Evolutionary conservation across 2,797 vertebrate genomes (phyloP).

Genomic region (Lophius americanus): DNA sequence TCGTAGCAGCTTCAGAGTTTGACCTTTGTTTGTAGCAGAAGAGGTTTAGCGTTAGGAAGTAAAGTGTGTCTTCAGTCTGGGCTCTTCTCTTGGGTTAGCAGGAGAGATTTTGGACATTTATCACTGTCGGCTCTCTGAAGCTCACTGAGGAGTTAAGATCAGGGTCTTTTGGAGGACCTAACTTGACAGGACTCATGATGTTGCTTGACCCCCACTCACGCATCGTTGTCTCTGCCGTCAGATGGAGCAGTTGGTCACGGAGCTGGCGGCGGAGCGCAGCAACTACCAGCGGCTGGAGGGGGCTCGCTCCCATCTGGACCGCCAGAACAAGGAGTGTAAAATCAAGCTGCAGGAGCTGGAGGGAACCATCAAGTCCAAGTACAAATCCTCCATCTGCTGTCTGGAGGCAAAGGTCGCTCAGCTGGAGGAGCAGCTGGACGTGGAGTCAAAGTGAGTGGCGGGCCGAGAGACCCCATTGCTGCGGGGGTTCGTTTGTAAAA

Average conservation of each 20-base stretch:
- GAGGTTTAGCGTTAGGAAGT: background rate
- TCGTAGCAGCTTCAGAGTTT: background rate
- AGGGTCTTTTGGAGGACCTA: too few relatives aligned
- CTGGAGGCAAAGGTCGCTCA: slow-evolving; percentile 91
- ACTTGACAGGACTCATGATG: too few relatives aligned
- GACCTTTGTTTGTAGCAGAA: background rate
- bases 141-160: too few relatives aligned
- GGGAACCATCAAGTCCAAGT: slow-evolving; percentile 89
- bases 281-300: slow-evolving; percentile 90
- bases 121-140: too few relatives aligned
- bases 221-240: slow-evolving; percentile 55
- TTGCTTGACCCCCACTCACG: too few relatives aligned
- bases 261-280: slow-evolving; percentile 89
- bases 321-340: slow-evolving; percentile 96
- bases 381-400: slow-evolving; percentile 85
- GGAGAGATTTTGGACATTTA: background rate
- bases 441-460: slow-evolving; percentile 87
- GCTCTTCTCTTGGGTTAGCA: background rate
- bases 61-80: background rate
- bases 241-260: slow-evolving; percentile 90
- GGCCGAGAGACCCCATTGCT: background rate
- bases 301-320: slow-evolving; percentile 89
- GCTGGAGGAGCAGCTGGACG: slow-evolving; percentile 92
- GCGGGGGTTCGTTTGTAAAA: background rate
- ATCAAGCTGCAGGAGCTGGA: slow-evolving; percentile 94